Percentiles rank a stretch among this genome's conserved stretches.
Conservation (phyloP, 2,888 invertebrate species). For the Callinectes sapidus region DNA sequence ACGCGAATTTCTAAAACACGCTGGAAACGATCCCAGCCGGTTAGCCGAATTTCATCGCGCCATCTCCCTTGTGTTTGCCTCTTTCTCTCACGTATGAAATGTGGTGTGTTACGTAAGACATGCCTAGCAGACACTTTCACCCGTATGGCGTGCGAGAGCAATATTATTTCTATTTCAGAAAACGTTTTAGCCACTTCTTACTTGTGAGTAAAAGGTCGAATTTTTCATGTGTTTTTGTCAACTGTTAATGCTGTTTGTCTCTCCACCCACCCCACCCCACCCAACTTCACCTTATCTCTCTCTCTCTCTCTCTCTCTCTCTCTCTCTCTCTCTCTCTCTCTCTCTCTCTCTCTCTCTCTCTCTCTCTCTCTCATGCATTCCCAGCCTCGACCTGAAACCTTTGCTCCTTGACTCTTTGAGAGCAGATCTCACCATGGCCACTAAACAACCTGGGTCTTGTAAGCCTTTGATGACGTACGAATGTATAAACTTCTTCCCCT, state of each 20-base stretch:
- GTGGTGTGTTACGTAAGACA: neutral
- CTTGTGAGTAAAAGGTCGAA: too few species aligned
- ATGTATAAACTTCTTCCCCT: neutral
- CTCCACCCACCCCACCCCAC: too few species aligned
- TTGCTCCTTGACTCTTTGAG: neutral
- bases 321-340: conserved; percentile 36
- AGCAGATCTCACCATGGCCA: neutral
- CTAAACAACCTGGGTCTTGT: neutral
- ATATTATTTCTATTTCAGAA: neutral
- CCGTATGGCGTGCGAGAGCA: neutral
- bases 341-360: conserved; percentile 26
- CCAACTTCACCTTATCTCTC: neutral
- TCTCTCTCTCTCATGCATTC: neutral
- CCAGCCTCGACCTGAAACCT: neutral
- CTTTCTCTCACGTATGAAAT: neutral
- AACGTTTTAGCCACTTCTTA: too few species aligned
- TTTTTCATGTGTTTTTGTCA: neutral
- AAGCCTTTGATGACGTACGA: neutral
- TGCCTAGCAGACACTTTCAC: neutral
- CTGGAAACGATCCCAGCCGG: neutral
- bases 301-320: conserved; percentile 36
- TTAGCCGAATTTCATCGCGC: neutral
- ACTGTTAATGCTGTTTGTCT: neutral
- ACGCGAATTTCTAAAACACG: neutral
- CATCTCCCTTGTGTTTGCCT: neutral